Evolutionary conservation across 2,113 vertebrate genomes (phyloP).

Genomic region (Entomyzon cyanotis): DNA sequence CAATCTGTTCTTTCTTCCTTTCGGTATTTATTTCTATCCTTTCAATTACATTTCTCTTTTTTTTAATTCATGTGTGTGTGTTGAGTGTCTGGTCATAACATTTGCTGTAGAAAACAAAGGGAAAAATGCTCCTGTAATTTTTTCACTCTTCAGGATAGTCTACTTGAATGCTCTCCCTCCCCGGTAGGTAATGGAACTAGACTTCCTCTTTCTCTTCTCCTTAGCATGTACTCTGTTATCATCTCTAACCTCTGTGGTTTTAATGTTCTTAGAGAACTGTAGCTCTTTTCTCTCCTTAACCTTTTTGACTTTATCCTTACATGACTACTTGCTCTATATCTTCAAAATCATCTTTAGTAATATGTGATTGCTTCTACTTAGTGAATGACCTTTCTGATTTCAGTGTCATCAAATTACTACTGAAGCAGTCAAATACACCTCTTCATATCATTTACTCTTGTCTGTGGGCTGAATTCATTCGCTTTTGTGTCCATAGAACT

Average conservation of each 20-base stretch:
- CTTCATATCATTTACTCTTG: neutral
- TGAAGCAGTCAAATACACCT: neutral
- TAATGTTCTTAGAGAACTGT: neutral
- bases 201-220: neutral
- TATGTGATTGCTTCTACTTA: neutral
- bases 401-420: neutral
- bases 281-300: neutral
- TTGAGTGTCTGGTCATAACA: neutral
- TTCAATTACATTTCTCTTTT: neutral
- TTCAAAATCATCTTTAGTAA: neutral
- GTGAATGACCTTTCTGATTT: neutral
- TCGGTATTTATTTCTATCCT: neutral
- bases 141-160: neutral
- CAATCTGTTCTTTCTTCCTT: neutral
- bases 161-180: neutral
- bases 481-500: neutral
- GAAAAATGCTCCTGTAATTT: neutral
- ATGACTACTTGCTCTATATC: neutral
- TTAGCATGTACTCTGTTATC: neutral
- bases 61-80: accelerated
- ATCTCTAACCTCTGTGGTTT: neutral
- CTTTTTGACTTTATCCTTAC: neutral
- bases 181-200: neutral
- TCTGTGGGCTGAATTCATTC: neutral
- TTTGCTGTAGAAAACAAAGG: neutral